Evolutionary conservation across 2,797 vertebrate species (phyloP), one percentile per base, ranked within the genome.

Genomic region (Enteromius paludinosus): DNA sequence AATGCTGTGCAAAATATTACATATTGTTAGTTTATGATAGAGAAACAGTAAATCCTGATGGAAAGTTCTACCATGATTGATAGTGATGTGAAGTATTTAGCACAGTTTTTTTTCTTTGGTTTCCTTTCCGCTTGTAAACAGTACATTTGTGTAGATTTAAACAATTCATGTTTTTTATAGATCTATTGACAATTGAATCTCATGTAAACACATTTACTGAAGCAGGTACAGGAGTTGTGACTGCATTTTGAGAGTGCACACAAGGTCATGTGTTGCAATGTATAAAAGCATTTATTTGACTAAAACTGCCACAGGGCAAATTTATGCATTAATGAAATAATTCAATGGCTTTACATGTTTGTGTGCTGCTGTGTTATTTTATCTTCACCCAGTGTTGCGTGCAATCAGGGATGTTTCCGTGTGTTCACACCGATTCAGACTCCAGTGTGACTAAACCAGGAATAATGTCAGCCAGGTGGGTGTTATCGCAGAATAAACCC

Each of bases 251-350:
- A 35, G 56, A 61, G 70, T 5, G 70, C 30, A 35, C 45, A 23
- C 3, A 35, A 38, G 45, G 41, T 52, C 43, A 52, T 73, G 30
- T 73, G 30, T 35, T 41, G 33, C 47, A 7, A 68, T 68, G 54
- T 66, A 17, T 7, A 52, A 66, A 78, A 17, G 30, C 12, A 49
- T 78, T 33, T 47, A 33, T 78, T 78, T 69, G 10, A 69, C 23
- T 14, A 69, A 18, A 28, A 38, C 54, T 28, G 64, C 49, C 35
- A 56, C 30, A 10, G 65, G 38, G 25, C 3, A 12, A 25, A 20
- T 68, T 25, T 23, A 59, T 2, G 17, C 65, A 43, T 56, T 8
- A 7, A 5, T 79, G 15, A 69, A 18, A 12, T 56, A 54, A 79
- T 6, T 10, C 20, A 25, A 23, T 15, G 30, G 6, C 6, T 23